Percentiles rank a stretch among this genome's conserved stretches.
Conservation (phyloP, 2,797 vertebrate species). For the Pangasius krempfi region DNA sequence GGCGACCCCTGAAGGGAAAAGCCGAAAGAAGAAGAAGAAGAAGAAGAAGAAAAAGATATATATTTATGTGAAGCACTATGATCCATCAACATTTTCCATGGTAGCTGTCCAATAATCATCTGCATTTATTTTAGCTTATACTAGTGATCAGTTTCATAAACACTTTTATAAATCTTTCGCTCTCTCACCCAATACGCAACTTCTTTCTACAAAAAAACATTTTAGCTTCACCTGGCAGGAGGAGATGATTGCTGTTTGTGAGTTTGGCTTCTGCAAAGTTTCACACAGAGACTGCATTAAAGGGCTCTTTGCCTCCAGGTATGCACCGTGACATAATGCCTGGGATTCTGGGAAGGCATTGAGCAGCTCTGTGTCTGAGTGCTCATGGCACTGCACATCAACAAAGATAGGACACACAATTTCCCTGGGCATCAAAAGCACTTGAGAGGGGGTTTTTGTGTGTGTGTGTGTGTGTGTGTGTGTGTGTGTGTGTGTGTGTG, state of each 20-base stretch:
- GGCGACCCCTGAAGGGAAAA: too few species aligned
- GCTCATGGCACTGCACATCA: background rate
- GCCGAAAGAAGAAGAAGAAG: too few species aligned
- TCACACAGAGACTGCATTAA: constrained; percentile 11
- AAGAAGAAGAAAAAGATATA: too few species aligned
- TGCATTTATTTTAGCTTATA: background rate
- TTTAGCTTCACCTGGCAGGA: background rate
- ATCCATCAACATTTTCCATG: background rate
- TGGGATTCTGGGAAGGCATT: background rate
- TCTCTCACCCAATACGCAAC: background rate
- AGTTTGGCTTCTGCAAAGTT: background rate
- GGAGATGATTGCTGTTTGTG: background rate
- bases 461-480: too few species aligned
- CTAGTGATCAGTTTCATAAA: background rate
- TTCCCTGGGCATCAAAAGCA: background rate
- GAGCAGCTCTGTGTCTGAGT: background rate
- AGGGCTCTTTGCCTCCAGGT: background rate
- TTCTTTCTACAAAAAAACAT: background rate
- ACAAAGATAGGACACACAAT: background rate
- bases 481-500: too few species aligned
- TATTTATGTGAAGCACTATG: background rate
- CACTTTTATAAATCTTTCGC: background rate
- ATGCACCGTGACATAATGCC: background rate
- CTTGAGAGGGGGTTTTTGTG: background rate
- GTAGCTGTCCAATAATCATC: background rate